Evolutionary conservation across 2,113 vertebrate genomes (phyloP), one percentile per base, ranked within the genome.

Genomic region (Oceanites oceanicus): DNA sequence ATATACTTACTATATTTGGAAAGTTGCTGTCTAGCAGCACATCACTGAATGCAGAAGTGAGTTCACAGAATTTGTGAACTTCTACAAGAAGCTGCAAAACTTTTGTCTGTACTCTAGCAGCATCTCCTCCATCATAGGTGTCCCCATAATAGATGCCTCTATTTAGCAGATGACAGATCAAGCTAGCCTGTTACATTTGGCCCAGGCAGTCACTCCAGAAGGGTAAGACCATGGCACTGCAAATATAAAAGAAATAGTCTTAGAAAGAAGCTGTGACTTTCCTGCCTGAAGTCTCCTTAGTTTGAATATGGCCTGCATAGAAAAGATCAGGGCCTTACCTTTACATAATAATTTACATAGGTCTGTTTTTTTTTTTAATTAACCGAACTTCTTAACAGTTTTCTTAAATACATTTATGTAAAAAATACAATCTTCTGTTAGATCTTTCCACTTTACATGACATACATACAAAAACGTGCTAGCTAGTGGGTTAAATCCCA

Each of bases 381-480:
- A 92, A 78, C 34, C 9, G 49, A 47, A 55, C 4, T 73, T 79
- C 21, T 49, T 29, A 68, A 53, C 14, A 73, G 73, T 73, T 83
- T 85, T 72, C 45, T 87, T 52, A 61, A 81, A 65, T 59, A 20
- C 12, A 30, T 79, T 45, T 47, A 53, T 50, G 38, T 40, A 50
- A 91, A 92, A 80, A 40, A 9, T 30, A 61, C 25, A 62, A 10
- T 71, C 11, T 63, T 71, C 53, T 6, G 1, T 68, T 81, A 72
- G 23, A 25, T 79, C 34, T 90, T 86, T 36, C 65, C 47, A 52
- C 63, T 52, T 56, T 45, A 73, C 2, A 7, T 62, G 65, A 34
- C 20, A 63, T 27, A 59, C 0, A 0, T n/a, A 49, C 9, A 29
- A 49, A 87, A 78, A 16, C 0, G 0, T 26, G 38, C 59, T 15